Conservation (phyloP, 2,888 invertebrate genomes). For the Neoitamus cyanurus region DNA sequence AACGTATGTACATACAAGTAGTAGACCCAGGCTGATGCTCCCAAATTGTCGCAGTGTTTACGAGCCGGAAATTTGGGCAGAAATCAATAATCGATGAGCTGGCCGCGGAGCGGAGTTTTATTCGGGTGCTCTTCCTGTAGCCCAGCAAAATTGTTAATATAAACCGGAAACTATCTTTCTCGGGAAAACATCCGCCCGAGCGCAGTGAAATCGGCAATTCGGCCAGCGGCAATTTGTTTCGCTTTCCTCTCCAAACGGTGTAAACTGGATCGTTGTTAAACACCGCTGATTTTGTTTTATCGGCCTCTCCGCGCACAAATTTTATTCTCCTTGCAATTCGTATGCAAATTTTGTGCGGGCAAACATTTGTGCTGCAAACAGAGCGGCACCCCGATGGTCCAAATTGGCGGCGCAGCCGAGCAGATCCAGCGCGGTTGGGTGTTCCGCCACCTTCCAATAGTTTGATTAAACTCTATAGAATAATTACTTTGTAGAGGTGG, state of each 20-base stretch:
- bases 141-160: neutral
- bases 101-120: neutral
- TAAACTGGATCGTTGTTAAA: slow-evolving; percentile 36
- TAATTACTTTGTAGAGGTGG: too few species aligned
- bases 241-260: slow-evolving; percentile 9
- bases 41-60: neutral
- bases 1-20: too few species aligned
- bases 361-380: slow-evolving; percentile 33
- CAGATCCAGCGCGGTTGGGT: neutral
- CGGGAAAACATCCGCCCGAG: neutral
- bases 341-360: slow-evolving; percentile 28
- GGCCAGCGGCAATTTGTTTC: slow-evolving; percentile 2
- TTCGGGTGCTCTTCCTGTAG: neutral
- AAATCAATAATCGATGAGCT: neutral
- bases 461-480: neutral
- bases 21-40: neutral
- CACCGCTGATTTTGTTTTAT: slow-evolving; percentile 33
- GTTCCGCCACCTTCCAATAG: neutral
- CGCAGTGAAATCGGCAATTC: neutral
- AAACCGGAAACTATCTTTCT: slow-evolving; percentile 16
- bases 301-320: slow-evolving; percentile 12
- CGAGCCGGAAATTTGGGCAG: neutral
- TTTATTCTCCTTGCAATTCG: slow-evolving; percentile 36
- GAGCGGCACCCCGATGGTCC: neutral
- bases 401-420: neutral